Percentiles rank a stretch among this genome's conserved stretches.
Conservation (phyloP, 2,888 invertebrate species). For the Agrotis ipsilon region DNA sequence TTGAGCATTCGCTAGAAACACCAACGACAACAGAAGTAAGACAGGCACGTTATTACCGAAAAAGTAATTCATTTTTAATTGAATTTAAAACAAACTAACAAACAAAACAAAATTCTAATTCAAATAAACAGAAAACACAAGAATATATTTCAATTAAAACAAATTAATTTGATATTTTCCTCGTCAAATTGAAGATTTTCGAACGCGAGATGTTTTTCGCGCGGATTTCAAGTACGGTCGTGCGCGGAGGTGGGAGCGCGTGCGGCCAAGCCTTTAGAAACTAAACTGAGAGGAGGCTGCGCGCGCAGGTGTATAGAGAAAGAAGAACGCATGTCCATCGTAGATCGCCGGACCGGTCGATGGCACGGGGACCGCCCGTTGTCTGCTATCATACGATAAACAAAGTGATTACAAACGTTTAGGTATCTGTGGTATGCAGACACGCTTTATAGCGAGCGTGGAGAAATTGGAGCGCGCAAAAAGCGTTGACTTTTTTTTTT, state of each 20-base stretch:
- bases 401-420: constrained; percentile 59
- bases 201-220: constrained; percentile 83
- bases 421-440: constrained; percentile 41
- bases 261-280: constrained; percentile 83
- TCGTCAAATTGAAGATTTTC: constrained; percentile 19
- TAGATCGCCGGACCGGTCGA: constrained; percentile 76
- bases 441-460: constrained; percentile 12
- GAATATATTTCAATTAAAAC: constrained; percentile 44
- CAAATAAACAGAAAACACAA: constrained; percentile 25
- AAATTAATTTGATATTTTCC: constrained; percentile 15
- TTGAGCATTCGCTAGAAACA: constrained; percentile 86
- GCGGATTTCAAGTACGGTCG: constrained; percentile 69
- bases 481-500: neutral
- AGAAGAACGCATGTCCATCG: constrained; percentile 70
- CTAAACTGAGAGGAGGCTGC: constrained; percentile 80
- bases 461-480: constrained; percentile 35
- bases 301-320: constrained; percentile 78
- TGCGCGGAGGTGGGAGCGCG: constrained; percentile 78
- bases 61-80: constrained; percentile 79
- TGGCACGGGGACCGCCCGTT: constrained; percentile 66
- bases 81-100: neutral
- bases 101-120: neutral
- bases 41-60: constrained; percentile 81
- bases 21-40: constrained; percentile 84
- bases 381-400: constrained; percentile 68